Evolutionary conservation across 2,888 invertebrate genomes (phyloP).

Genomic region (Amblyjoppa fuscipennis): DNA sequence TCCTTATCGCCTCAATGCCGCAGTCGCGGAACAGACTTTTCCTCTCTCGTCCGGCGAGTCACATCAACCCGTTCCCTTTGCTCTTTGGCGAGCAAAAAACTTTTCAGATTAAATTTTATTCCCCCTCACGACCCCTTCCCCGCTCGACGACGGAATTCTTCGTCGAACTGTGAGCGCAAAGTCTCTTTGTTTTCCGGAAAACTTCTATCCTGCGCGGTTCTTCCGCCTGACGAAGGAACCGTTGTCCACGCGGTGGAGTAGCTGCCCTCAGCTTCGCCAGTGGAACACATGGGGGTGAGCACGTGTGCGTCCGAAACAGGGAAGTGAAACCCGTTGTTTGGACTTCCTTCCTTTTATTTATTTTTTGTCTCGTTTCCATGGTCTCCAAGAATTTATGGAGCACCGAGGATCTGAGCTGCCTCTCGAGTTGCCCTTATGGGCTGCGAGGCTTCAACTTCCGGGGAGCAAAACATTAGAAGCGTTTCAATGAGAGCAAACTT

Average conservation of each 20-base stretch:
- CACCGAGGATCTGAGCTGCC: slow-evolving; percentile 12
- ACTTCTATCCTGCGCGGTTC: slow-evolving; percentile 7
- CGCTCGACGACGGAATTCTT: not conserved
- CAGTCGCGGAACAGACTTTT: slow-evolving; percentile 1
- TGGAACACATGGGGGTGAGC: not conserved
- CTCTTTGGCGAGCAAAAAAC: slow-evolving; percentile 36
- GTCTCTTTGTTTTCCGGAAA: slow-evolving; percentile 5
- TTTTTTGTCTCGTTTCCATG: not conserved
- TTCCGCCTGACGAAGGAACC: not conserved
- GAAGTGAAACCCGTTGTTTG: slow-evolving; percentile 35
- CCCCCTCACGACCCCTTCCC: not conserved
- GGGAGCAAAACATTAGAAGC: slow-evolving; percentile 42
- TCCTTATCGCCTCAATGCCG: not conserved
- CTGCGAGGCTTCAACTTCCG: not conserved
- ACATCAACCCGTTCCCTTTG: slow-evolving; percentile 18
- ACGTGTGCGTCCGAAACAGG: not conserved
- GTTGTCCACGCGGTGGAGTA: not conserved
- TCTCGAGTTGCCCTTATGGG: slow-evolving; percentile 10
- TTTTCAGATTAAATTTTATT: slow-evolving; percentile 51
- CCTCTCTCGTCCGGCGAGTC: not conserved
- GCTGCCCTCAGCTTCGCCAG: not conserved
- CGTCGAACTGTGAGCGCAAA: not conserved
- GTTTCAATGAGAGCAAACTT: slow-evolving; percentile 25
- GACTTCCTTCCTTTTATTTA: slow-evolving; percentile 16
- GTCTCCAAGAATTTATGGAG: slow-evolving; percentile 42